These are phyloP conservation scores for Lepidostoma basale DNA, from an alignment of 1,140 invertebrate species.

Conservation along the genomic window DNA sequence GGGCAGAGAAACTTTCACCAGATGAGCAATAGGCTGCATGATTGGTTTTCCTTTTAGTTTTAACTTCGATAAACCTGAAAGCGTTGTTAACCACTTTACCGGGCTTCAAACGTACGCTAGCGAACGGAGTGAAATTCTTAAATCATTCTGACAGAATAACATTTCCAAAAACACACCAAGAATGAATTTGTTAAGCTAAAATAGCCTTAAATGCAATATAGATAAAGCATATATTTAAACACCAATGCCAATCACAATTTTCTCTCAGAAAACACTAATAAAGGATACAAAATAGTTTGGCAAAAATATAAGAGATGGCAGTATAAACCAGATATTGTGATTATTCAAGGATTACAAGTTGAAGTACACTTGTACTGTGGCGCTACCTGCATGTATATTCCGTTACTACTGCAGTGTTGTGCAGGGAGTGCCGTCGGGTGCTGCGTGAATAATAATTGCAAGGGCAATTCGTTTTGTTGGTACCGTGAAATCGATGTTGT, in stretches of 20 bases:
- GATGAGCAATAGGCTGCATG: conserved; percentile 73
- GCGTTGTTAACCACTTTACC: not conserved
- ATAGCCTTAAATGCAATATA: too few species aligned
- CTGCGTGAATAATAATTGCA: conserved; percentile 3
- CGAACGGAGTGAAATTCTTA: not conserved
- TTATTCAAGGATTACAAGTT: too few species aligned
- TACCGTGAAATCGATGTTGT: conserved; percentile 55
- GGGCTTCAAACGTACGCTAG: not conserved
- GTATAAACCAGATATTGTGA: too few species aligned
- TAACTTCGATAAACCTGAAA: not conserved
- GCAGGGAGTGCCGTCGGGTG: conserved; percentile 9
- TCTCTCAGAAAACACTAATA: too few species aligned
- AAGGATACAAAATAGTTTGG: too few species aligned
- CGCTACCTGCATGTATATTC: conserved; percentile 23
- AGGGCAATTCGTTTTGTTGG: conserved; percentile 34
- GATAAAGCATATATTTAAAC: too few species aligned
- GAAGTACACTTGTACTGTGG: too few species aligned
- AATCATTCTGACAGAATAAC: not conserved
- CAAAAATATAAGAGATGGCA: too few species aligned
- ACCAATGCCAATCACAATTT: too few species aligned
- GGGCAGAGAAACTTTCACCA: conserved; percentile 76
- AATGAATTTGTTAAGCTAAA: too few species aligned
- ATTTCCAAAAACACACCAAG: not conserved
- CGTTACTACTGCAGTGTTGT: conserved; percentile 26
- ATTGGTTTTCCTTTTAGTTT: conserved; percentile 49